A percentile compares a stretch with the other conserved stretches of the same genome.
These are phyloP conservation scores for Melipona quadrifasciata DNA, from an alignment of 1,140 invertebrate species.

Conservation along the genomic window DNA sequence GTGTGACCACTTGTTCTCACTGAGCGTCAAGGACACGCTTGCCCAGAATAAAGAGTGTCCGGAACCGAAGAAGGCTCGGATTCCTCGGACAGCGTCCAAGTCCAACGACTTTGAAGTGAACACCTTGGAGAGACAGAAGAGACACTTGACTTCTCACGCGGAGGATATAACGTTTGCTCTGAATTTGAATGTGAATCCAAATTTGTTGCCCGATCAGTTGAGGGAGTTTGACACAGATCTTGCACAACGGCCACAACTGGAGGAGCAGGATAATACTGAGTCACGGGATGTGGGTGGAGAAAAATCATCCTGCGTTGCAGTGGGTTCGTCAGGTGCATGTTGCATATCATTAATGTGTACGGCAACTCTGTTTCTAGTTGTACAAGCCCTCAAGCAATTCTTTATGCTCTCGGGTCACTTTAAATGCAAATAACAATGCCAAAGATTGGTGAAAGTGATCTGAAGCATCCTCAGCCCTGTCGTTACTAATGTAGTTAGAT, in stretches of 20 bases:
- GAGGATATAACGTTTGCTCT: slow-evolving; percentile 69
- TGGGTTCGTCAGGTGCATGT: slow-evolving; percentile 72
- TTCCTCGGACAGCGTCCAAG: slow-evolving; percentile 70
- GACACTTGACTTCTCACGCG: slow-evolving; percentile 65
- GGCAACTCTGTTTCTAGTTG: neutral
- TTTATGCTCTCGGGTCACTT: neutral
- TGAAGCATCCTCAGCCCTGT: neutral
- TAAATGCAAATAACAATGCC: neutral
- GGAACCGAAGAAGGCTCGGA: slow-evolving; percentile 50
- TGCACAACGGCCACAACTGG: neutral
- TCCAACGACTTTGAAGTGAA: slow-evolving; percentile 69
- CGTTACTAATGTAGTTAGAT: neutral
- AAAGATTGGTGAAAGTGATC: neutral
- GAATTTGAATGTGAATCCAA: slow-evolving; percentile 63
- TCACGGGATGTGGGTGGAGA: slow-evolving; percentile 23
- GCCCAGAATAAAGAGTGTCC: neutral
- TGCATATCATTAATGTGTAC: slow-evolving; percentile 63
- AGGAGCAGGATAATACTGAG: neutral
- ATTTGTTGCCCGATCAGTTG: slow-evolving; percentile 27
- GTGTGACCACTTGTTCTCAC: slow-evolving; percentile 59
- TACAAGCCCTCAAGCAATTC: neutral
- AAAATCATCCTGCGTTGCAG: slow-evolving; percentile 17
- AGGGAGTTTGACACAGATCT: slow-evolving; percentile 7
- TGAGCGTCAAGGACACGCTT: neutral
- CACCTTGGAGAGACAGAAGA: slow-evolving; percentile 57